Evolutionary conservation across 2,888 invertebrate species (phyloP).

Genomic region (Thecophora atra): DNA sequence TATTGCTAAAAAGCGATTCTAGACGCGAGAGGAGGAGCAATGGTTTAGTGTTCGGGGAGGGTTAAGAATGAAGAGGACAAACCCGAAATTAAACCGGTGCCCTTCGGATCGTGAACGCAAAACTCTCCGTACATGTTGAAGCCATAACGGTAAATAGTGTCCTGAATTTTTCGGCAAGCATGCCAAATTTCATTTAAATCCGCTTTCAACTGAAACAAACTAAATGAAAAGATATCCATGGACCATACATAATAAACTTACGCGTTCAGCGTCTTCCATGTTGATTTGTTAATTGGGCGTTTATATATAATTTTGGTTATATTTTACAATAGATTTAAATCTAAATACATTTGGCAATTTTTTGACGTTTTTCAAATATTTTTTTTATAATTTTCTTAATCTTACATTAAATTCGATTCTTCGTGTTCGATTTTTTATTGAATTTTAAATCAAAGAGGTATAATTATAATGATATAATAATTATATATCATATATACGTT

Average conservation of each 20-base stretch:
- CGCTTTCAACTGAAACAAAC: constrained; percentile 23
- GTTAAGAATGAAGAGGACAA: background rate
- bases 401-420: no score
- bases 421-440: no score
- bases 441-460: no score
- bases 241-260: constrained; percentile 26
- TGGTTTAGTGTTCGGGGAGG: background rate
- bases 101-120: constrained; percentile 74
- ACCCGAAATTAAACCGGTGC: constrained; percentile 76
- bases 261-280: constrained; percentile 47
- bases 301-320: no score
- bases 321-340: no score
- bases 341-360: no score
- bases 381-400: no score
- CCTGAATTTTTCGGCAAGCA: constrained; percentile 82
- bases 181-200: constrained; percentile 77
- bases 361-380: no score
- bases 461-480: no score
- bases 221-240: background rate
- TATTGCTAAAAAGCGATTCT: constrained; percentile 80
- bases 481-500: no score
- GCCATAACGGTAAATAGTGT: constrained; percentile 77
- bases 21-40: background rate
- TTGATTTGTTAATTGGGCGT: background rate
- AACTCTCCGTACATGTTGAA: constrained; percentile 79